A percentile compares a stretch with the other conserved stretches of the same genome.
phyloP scores from a whole-genome alignment of 2,888 invertebrate species.

The Trissolcus japonicus region DNA sequence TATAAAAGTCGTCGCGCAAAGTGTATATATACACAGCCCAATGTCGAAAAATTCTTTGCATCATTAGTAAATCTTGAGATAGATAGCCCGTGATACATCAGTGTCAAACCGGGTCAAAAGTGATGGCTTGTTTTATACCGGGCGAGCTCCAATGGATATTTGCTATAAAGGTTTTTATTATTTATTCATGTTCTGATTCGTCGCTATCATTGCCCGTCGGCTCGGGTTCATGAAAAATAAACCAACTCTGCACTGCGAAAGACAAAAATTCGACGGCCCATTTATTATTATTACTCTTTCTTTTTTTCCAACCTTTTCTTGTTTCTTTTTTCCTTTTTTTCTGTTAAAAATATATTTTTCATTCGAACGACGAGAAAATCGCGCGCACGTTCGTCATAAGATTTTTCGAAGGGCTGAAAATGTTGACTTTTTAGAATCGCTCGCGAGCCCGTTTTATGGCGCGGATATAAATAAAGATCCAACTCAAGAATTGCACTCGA shows the following conservation, averaged over 20 bases:
- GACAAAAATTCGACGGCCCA: too few relatives aligned
- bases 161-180: slow-evolving; percentile 11
- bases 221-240: slow-evolving; percentile 11
- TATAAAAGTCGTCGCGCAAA: too few relatives aligned
- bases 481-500: slow-evolving; percentile 2
- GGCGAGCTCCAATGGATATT: slow-evolving; percentile 6
- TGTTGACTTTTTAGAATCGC: slow-evolving; percentile 11
- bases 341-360: too few relatives aligned
- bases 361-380: too few relatives aligned
- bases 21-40: not conserved
- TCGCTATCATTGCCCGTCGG: not conserved
- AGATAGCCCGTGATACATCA: slow-evolving; percentile 19
- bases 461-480: slow-evolving; percentile 16
- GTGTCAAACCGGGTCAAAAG: slow-evolving; percentile 14
- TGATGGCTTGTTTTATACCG: slow-evolving; percentile 10
- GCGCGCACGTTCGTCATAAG: too few relatives aligned
- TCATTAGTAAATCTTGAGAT: slow-evolving; percentile 17
- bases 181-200: slow-evolving; percentile 22
- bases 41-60: slow-evolving; percentile 14
- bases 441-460: slow-evolving; percentile 13
- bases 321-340: too few relatives aligned
- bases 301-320: too few relatives aligned
- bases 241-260: not conserved
- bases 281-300: too few relatives aligned
- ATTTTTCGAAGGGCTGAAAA: too few relatives aligned